Percentiles rank a stretch among this genome's conserved stretches.
Evolutionary conservation across 2,888 invertebrate species (phyloP).

Genomic region (Caenorhabditis sp.): DNA sequence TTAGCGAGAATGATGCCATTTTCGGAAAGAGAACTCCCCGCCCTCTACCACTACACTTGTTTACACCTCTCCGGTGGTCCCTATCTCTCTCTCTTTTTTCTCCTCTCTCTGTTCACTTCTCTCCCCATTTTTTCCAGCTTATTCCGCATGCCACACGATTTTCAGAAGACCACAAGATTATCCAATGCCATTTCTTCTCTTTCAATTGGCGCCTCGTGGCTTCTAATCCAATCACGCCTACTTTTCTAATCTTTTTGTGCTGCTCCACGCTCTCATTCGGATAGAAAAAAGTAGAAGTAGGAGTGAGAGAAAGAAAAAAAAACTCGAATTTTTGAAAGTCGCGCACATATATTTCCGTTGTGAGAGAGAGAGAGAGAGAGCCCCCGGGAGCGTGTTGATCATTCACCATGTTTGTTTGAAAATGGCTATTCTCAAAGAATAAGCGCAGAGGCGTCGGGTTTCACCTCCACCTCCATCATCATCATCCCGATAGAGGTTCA

Average conservation of each 20-base stretch:
- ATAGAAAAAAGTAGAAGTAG: not conserved
- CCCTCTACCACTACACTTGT: slow-evolving; percentile 21
- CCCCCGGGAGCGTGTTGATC: slow-evolving; percentile 42
- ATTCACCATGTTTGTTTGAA: slow-evolving; percentile 63
- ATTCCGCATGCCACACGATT: slow-evolving; percentile 14
- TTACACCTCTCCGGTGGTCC: slow-evolving; percentile 47
- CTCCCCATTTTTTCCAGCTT: slow-evolving; percentile 28
- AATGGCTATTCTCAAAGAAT: slow-evolving; percentile 59
- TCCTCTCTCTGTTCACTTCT: not conserved
- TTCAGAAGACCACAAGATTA: slow-evolving; percentile 53
- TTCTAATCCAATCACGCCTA: slow-evolving; percentile 65
- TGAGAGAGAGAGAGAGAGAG: slow-evolving; percentile 10
- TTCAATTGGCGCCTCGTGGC: slow-evolving; percentile 43
- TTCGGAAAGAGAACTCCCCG: not conserved
- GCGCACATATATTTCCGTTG: slow-evolving; percentile 18
- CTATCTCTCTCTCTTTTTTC: slow-evolving; percentile 24
- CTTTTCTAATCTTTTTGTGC: slow-evolving; percentile 41
- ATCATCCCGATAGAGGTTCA: slow-evolving; percentile 17
- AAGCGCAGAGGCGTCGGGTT: slow-evolving; percentile 54
- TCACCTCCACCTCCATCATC: slow-evolving; percentile 11
- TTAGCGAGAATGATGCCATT: slow-evolving; percentile 41
- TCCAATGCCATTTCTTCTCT: slow-evolving; percentile 22
- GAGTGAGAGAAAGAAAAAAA: slow-evolving; percentile 5
- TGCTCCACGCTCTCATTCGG: slow-evolving; percentile 4
- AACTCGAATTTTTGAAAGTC: slow-evolving; percentile 47